phyloP scores from a whole-genome alignment of 1,140 invertebrate genomes.

The Calephelis nemesis region DNA sequence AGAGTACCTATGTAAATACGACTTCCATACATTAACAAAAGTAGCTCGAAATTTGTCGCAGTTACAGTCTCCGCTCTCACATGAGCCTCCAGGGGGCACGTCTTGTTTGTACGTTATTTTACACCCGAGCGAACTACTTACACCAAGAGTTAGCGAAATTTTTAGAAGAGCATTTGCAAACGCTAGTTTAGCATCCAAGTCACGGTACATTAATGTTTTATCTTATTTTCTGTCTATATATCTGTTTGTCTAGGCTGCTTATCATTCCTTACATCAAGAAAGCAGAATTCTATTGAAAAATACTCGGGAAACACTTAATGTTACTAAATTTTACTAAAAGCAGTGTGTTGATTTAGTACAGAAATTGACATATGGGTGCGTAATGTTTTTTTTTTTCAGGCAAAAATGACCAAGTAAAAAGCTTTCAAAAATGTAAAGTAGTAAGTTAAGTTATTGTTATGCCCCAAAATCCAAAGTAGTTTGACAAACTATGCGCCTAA shows the following conservation, averaged over 20 bases:
- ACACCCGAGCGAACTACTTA: background rate
- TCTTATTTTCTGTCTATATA: background rate
- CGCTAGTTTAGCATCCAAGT: background rate
- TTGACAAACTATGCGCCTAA: too few relatives aligned
- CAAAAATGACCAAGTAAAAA: too few relatives aligned
- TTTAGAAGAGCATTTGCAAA: background rate
- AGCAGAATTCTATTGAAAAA: too few relatives aligned
- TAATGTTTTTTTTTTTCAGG: too few relatives aligned
- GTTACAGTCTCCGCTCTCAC: background rate
- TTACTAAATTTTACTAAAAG: too few relatives aligned
- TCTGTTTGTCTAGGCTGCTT: background rate
- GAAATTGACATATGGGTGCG: too few relatives aligned
- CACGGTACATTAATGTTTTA: background rate
- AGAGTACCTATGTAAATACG: constrained; percentile 2
- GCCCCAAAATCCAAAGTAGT: too few relatives aligned
- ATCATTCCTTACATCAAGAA: too few relatives aligned
- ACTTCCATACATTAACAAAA: constrained; percentile 11
- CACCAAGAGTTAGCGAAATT: background rate
- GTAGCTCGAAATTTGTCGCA: background rate
- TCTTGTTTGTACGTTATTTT: constrained; percentile 10
- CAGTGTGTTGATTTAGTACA: too few relatives aligned
- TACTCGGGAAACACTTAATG: too few relatives aligned
- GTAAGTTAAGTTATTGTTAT: too few relatives aligned
- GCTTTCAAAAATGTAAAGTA: too few relatives aligned
- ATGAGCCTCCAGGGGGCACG: background rate